Conservation (phyloP, 2,888 invertebrate genomes). For the Caenorhabditis drosophilae region DNA sequence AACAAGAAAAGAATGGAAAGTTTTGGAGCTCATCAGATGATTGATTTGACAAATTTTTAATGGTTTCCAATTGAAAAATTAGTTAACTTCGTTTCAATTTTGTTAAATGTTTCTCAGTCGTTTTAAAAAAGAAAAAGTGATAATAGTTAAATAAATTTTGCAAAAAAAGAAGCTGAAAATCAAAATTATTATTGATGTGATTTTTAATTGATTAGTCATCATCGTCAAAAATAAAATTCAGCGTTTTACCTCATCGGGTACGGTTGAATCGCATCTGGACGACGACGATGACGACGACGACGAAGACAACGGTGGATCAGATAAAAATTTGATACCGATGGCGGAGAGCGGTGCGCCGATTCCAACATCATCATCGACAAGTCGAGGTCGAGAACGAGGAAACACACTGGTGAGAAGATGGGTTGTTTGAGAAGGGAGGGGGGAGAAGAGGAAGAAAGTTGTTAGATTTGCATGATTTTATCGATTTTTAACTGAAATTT, state of each 20-base stretch:
- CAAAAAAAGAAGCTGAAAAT: no score
- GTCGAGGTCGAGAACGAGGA: constrained; percentile 32
- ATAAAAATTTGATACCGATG: constrained; percentile 25
- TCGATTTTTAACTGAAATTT: not conserved
- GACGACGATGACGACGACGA: constrained; percentile 19
- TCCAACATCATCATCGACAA: constrained; percentile 21
- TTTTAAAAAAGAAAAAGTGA: no score
- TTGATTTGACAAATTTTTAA: no score
- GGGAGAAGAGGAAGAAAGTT: not conserved
- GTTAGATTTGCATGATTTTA: not conserved
- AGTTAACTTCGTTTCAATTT: no score
- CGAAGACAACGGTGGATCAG: constrained; percentile 16
- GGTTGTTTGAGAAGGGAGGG: not conserved
- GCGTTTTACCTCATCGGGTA: constrained; percentile 30
- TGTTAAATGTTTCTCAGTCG: no score
- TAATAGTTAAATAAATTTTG: no score
- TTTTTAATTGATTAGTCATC: not conserved
- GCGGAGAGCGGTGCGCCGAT: constrained; percentile 13
- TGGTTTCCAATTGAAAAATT: no score
- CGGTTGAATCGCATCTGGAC: constrained; percentile 30
- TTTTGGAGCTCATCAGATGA: no score
- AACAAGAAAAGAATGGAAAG: no score
- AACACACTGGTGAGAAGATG: constrained; percentile 33
- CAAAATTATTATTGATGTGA: not conserved
- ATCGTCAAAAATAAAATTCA: constrained; percentile 3